Conservation (phyloP, 2,797 vertebrate genomes). For the Fistularia tabacaria region DNA sequence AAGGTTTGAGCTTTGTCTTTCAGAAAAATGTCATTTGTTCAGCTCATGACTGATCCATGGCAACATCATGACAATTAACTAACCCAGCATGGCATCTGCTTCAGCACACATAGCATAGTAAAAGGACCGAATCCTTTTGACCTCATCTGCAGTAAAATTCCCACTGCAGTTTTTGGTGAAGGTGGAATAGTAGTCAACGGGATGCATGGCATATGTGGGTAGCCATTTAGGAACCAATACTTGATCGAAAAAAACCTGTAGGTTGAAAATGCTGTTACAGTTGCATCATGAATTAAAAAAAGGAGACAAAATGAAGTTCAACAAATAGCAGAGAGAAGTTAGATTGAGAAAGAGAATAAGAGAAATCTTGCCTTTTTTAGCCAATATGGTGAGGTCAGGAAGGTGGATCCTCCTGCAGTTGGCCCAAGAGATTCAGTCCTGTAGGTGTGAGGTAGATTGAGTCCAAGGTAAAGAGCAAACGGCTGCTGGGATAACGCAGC, state of each 20-base stretch:
- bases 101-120: constrained; percentile 98
- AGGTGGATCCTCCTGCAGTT: constrained; percentile 89
- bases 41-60: too few relatives aligned
- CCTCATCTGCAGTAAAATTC: constrained; percentile 83
- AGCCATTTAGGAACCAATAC: constrained; percentile 88
- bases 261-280: background rate
- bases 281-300: background rate
- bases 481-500: constrained; percentile 71
- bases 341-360: background rate
- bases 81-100: constrained; percentile 92
- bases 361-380: constrained; percentile 79
- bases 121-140: constrained; percentile 84
- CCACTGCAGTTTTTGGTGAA: constrained; percentile 93
- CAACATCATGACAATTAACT: constrained; percentile 11
- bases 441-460: constrained; percentile 95
- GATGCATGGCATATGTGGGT: constrained; percentile 84
- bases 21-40: too few relatives aligned
- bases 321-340: background rate
- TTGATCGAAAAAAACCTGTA: constrained; percentile 79
- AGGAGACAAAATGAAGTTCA: background rate
- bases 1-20: too few relatives aligned
- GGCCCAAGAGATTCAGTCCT: constrained; percentile 84
- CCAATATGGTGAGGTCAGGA: constrained; percentile 91
- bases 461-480: constrained; percentile 89
- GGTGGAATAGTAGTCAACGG: constrained; percentile 90